A percentile compares a stretch with the other conserved stretches of the same genome.
Evolutionary conservation across 2,888 invertebrate species (phyloP).

Genomic region (Tipula unca): DNA sequence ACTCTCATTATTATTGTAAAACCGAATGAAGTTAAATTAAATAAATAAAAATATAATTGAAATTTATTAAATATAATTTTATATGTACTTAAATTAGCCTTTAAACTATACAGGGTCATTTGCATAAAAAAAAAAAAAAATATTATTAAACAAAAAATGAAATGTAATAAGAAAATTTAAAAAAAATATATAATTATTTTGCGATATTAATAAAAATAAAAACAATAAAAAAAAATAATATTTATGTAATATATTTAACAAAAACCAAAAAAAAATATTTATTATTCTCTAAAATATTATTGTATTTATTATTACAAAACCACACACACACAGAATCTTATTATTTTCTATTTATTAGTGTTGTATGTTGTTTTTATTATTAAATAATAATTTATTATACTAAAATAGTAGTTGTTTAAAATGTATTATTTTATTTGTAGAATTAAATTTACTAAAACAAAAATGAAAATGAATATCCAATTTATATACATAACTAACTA

Average conservation of each 20-base stretch:
- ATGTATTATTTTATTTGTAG: background rate
- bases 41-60: background rate
- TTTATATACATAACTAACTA: background rate
- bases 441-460: background rate
- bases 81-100: slow-evolving; percentile 22
- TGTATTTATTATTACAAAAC: background rate
- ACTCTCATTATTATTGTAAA: background rate
- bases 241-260: background rate
- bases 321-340: background rate
- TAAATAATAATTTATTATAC: background rate
- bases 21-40: background rate
- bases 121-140: slow-evolving; percentile 14
- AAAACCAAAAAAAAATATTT: background rate
- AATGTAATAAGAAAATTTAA: too few relatives aligned
- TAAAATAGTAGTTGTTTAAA: background rate
- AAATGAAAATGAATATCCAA: background rate
- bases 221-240: background rate
- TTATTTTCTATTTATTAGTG: background rate
- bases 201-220: background rate
- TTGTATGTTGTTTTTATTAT: slow-evolving; percentile 4
- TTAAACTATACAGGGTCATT: slow-evolving; percentile 24
- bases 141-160: background rate
- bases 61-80: slow-evolving; percentile 10
- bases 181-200: slow-evolving; percentile 3
- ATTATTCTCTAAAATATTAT: background rate